Conservation (phyloP, 2,797 vertebrate species). For the Anabacerthia variegaticeps region DNA sequence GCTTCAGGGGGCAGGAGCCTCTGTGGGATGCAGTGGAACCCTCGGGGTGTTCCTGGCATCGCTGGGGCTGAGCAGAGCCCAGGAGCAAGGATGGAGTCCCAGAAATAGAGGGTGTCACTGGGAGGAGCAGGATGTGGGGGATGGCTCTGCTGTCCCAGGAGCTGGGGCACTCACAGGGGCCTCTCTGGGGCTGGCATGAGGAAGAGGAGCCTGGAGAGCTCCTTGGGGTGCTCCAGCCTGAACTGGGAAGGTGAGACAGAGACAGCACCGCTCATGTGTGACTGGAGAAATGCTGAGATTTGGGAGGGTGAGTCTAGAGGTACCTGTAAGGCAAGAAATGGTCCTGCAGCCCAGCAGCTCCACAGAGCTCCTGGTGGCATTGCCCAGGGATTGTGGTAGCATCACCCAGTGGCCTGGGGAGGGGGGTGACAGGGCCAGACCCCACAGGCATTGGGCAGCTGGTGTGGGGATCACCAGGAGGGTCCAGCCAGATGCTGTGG, state of each 20-base stretch:
- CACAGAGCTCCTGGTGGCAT: background rate
- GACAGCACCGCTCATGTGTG: accelerated
- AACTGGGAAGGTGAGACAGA: accelerated
- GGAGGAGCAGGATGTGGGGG: background rate
- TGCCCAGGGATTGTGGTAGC: background rate
- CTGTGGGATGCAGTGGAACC: accelerated
- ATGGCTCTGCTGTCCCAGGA: background rate
- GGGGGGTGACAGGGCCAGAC: background rate
- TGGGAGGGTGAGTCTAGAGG: background rate
- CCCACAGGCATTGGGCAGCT: background rate
- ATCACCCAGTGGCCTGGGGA: background rate
- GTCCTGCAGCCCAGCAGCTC: background rate
- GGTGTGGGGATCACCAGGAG: background rate
- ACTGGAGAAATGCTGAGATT: accelerated
- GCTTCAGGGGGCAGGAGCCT: accelerated
- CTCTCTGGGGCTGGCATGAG: accelerated
- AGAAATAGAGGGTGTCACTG: accelerated
- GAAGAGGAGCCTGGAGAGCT: background rate
- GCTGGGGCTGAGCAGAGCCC: background rate
- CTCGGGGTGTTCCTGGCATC: accelerated
- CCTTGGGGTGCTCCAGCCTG: background rate
- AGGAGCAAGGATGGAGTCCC: background rate
- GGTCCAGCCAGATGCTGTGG: accelerated
- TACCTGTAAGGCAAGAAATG: background rate
- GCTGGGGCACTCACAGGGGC: background rate